phyloP scores from a whole-genome alignment of 2,797 vertebrate species.

The Amphiprion clarkii region DNA sequence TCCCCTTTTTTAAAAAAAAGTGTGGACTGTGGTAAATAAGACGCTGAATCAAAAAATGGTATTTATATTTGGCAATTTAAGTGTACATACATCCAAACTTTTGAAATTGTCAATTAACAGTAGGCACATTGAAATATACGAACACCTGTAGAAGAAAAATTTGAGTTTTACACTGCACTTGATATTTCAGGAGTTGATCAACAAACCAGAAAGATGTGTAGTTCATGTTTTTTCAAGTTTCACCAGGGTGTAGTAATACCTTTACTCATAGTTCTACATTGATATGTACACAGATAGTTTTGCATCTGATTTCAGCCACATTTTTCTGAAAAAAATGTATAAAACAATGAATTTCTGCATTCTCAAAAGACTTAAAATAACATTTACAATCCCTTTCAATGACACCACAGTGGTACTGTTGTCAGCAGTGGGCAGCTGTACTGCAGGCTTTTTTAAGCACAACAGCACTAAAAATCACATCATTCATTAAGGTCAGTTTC shows the following conservation, averaged over 20 bases:
- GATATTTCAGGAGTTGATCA: conserved; percentile 55
- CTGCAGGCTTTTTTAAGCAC: conserved; percentile 57
- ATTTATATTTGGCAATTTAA: conserved; percentile 74
- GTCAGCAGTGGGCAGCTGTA: conserved; percentile 59
- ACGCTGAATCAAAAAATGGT: conserved; percentile 38
- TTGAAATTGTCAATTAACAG: conserved; percentile 48
- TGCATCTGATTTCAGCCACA: conserved; percentile 68
- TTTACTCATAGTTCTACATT: conserved; percentile 53
- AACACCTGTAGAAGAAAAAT: conserved; percentile 48
- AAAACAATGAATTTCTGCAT: conserved; percentile 64
- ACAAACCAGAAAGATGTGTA: conserved; percentile 56
- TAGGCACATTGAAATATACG: conserved; percentile 54
- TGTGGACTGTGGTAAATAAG: conserved; percentile 41
- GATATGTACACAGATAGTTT: conserved; percentile 70
- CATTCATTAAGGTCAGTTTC: conserved; percentile 74
- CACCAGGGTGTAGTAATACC: conserved; percentile 72
- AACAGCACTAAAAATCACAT: conserved; percentile 68
- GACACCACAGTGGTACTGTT: conserved; percentile 61
- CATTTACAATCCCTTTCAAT: conserved; percentile 82
- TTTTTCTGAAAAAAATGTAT: conserved; percentile 57
- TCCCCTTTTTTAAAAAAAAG: conserved; percentile 38
- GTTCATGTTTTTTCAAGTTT: conserved; percentile 75
- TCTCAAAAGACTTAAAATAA: conserved; percentile 61
- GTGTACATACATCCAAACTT: conserved; percentile 67
- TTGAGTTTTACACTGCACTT: conserved; percentile 46